Base-by-base conservation (phyloP, 2,888 invertebrate genomes). In the Amiota minor region DNA sequence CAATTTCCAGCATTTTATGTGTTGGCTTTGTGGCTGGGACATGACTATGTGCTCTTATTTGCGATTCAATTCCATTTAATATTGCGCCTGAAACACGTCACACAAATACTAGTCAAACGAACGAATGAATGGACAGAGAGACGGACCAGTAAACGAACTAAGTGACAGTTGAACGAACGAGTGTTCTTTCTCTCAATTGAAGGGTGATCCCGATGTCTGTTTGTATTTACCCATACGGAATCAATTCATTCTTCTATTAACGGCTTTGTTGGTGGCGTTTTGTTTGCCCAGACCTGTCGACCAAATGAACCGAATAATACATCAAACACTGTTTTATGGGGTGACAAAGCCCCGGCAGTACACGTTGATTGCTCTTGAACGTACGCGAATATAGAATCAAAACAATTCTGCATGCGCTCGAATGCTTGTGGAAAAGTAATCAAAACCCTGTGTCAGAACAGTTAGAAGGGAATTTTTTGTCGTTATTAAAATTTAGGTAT, bases 281-380 rank as follows among this genome's bases (percentile, higher is more conserved):
- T 88, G 85, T 89, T 89, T 89, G 88, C 88, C 82, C 88, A 87
- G 89, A 89, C 89, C 89, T 90, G 89, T 90, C 90, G 89, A 87
- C 88, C 89, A 90, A 90, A 90, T 90, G 89, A 90, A 89, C 89
- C 90, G 88, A 90, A 90, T 90, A 90, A 90, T 90, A 89, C 88
- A 88, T 90, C 89, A 90, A 89, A 89, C 89, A 89, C 85, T 87
- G 83, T 81, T 87, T 82, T 88, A 86, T 86, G 83, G 85, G 89
- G 89, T 89, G 89, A 89, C 88, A 89, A 88, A 88, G 88, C 84
- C 86, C 80, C 85, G 86, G 86, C 88, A 87, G 89, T 89, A 78
- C 79, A 73, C 71, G 74, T 76, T 90, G 89, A 89, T 90, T 90
- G 88, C 89, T 88, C 86, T 80, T 75, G 70, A 59, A 55, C 67